Conservation (phyloP, 1,140 invertebrate genomes). For the Triops longicaudatus region DNA sequence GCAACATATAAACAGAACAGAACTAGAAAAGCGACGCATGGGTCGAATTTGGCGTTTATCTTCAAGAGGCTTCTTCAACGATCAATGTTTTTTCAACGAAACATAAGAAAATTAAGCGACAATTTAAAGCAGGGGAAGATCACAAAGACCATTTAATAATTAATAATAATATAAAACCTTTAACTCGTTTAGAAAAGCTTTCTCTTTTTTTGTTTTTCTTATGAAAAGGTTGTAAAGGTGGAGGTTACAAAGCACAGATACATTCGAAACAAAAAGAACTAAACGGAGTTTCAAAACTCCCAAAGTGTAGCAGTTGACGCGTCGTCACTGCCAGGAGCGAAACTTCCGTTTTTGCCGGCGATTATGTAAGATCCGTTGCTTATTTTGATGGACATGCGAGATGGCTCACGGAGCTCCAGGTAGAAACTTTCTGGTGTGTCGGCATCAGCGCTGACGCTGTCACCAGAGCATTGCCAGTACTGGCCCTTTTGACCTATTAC, state of each 20-base stretch:
- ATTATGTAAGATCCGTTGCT: conserved; percentile 69
- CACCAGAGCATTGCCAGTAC: conserved; percentile 83
- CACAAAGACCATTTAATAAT: conserved; percentile 15
- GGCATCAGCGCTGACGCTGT: conserved; percentile 75
- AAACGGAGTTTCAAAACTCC: conserved; percentile 66
- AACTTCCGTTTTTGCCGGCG: conserved; percentile 88
- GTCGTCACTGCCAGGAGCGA: conserved; percentile 72
- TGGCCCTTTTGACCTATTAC: conserved; percentile 77
- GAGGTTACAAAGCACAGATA: conserved; percentile 4
- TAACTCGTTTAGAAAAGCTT: conserved; percentile 17
- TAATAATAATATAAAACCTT: conserved; percentile 21
- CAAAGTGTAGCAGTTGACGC: conserved; percentile 75
- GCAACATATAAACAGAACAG: conserved; percentile 20
- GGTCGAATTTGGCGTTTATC: conserved; percentile 23
- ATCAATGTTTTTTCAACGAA: background rate
- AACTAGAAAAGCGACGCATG: conserved; percentile 29
- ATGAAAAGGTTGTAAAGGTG: background rate
- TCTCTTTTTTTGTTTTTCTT: background rate
- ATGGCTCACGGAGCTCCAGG: conserved; percentile 83
- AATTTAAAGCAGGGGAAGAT: too few relatives aligned
- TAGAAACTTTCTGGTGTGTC: conserved; percentile 80
- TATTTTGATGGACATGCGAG: conserved; percentile 78
- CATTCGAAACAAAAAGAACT: conserved; percentile 2
- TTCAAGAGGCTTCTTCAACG: background rate
- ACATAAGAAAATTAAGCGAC: too few relatives aligned